Percentiles rank a stretch among this genome's conserved stretches.
phyloP scores from a whole-genome alignment of 2,888 invertebrate genomes.

The Coronaproctus castanopsis region DNA sequence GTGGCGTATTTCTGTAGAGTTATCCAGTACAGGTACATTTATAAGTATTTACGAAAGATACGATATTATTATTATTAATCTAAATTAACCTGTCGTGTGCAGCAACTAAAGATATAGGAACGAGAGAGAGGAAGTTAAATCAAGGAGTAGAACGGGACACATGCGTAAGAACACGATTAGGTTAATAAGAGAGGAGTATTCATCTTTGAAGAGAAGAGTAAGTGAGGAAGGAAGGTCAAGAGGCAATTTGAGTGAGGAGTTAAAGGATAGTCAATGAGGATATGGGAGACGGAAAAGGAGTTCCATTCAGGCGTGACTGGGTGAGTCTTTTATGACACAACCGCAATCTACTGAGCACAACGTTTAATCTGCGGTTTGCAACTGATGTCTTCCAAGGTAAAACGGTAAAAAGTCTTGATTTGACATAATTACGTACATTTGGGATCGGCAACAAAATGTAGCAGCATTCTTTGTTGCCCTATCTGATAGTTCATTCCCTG shows the following conservation, averaged over 20 bases:
- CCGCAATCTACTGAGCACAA: not conserved
- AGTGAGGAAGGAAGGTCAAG: not conserved
- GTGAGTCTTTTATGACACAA: not conserved
- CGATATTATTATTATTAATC: not conserved
- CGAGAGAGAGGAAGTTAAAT: not conserved
- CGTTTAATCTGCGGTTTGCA: not conserved
- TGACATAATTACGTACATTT: too few species aligned
- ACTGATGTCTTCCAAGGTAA: not conserved
- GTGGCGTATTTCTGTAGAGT: too few species aligned
- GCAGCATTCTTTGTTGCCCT: too few species aligned
- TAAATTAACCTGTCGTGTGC: not conserved
- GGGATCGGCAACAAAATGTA: too few species aligned
- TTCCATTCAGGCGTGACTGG: not conserved
- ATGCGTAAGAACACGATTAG: too few species aligned
- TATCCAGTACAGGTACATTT: too few species aligned
- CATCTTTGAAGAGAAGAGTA: not conserved
- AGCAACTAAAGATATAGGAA: not conserved
- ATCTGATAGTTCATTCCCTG: too few species aligned
- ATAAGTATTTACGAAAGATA: too few species aligned
- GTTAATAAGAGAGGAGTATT: not conserved
- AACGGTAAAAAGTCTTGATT: too few species aligned
- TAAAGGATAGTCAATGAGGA: not conserved
- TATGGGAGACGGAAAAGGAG: not conserved
- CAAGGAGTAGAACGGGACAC: not conserved
- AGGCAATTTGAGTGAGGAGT: not conserved